Evolutionary conservation across 1,140 invertebrate species (phyloP), one percentile per base, ranked within the genome.

Genomic region (Campoletis sonorensis): DNA sequence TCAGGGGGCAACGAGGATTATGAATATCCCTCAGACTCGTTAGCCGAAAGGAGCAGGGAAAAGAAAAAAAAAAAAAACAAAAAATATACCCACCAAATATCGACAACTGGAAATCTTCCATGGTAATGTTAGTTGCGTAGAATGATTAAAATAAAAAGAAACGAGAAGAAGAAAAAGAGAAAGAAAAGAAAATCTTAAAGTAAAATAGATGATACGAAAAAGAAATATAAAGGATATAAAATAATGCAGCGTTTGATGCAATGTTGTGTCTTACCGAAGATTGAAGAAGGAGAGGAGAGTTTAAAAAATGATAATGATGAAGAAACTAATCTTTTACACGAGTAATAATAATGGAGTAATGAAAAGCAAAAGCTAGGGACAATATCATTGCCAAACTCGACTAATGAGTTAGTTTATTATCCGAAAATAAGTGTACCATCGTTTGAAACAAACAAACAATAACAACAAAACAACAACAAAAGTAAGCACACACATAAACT

Each of bases 341-440:
- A 87, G 85, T 85, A 89, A 89, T 85, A 88, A 89, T 89, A 90
- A 88, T 86, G 79, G 73, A 80, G 71, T 80, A 87, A 89, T 88
- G 88, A 85, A 88, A 89, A 75, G 49, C 37, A 58, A 89, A 89
- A 91, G 88, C 85, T 91, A 90, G 87, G 88, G 90, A 92, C 89
- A 92, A 92, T 92, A 92, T 87, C 89, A 92, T 90, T 92, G 91
- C 91, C 91, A 92, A 92, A 92, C 87, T 91, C 81, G 87, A 90
- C 87, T 90, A 88, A 75, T 89, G 87, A 85, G 87, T 87, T 91
- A 89, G 88, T 87, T 88, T 86, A 91, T 81, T 67, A 90, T 87
- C 82, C 87, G 85, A 87, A 84, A 82, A 87, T 81, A 13, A 64
- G 73, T 71, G 78, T 70, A 54, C 72, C 80, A 82, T 87, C 86